Base-by-base conservation (phyloP, 1,140 invertebrate genomes). In the Leptinotarsa defecta region DNA sequence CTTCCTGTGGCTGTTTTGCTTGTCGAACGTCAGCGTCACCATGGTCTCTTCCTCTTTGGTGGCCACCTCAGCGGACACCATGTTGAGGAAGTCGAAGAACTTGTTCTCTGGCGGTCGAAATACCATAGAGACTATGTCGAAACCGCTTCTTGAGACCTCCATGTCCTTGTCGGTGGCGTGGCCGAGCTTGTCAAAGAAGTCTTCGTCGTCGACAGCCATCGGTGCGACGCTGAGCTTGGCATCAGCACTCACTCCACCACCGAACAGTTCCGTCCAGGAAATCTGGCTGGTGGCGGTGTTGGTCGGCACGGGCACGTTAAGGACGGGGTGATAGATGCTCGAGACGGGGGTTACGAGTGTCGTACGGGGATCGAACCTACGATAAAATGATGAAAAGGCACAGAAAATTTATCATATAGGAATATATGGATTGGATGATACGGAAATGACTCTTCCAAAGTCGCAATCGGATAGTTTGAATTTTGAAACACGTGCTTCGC, bases 101-200 rank as follows among this genome's bases (percentile, higher is more conserved):
- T 80, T 82, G 49, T 82, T 78, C 64, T 81, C 80, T 8, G 78
- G 77, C 22, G 81, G 81, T 71, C 80, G 57, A 22, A 74, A 77
- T 20, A 77, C 76, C 48, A 82, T 75, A 0, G 81, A 82, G 3
- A 80, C 69, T 13, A 78, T 78, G 57, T 82, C 81, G 13, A 74
- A 79, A 34, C 75, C 74, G 13, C 69, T 43, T 48, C 68, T 65
- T 65, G 52, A 57, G n/a, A 57, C 15, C 1, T 57, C 15, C n/a
- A 19, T 57, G 15, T 57, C 15, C 52, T 3, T 57, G 17, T n/a
- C 15, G 52, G 52, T 43, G 34, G 34, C 34, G 8, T 43, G 8
- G 8, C 52, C 52, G 17, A 57, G 15, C 52, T 57, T 15, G 52
- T 17, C n/a, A 13, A 57, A 57, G 34, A 43, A 43, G 34, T 57